Base-by-base conservation (phyloP, 2,888 invertebrate species). In the Lysandra coridon region DNA sequence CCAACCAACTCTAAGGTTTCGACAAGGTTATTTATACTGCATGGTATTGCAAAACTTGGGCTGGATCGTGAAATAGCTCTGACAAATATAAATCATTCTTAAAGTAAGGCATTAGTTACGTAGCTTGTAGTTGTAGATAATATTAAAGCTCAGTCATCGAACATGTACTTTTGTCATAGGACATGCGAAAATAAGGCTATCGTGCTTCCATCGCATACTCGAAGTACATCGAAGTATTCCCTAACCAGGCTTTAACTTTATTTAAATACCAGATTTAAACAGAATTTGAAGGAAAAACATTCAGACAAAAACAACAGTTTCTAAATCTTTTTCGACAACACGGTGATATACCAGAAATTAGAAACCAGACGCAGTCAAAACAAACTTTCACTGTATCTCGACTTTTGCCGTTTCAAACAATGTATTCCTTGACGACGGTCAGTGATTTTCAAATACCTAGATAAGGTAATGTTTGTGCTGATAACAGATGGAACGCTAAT, bases 401-500 rank as follows among this genome's bases (percentile, higher is more conserved):
- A 62, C 62, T 64, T 62, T 64, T 30, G 30, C 64, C 30, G 23
- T 57, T 17, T 57, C 23, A 30, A 64, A 64, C 64, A 64, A 64
- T 64, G 64, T 64, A 10, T 23, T 23, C 62, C 23, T 64, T 64
- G 64, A 64, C 23, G 4, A 64, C 30, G 64, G 64, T 12, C 64
- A 30, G 7, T 64, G 49, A 5, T 44, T 7, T 40, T 17, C 40
- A 78, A 60, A 78, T 40, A 64, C 62, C 62, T 78, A 30, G 78
- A 78, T 78, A 78, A 78, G 40, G 57, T 37, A 64, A 64, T 64
- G 64, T 78, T 37, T 78, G 62, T 37, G 37, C 40, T 79, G 81
- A 81, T 81, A 81, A 80, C 78, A 60, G 78, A 79, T 81, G 62
- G 75, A 78, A 80, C 78, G 80, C 74, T 79, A 82, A 82, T 62